These are phyloP conservation scores for Platysteira castanea DNA, from an alignment of 2,113 vertebrate species.

Conservation along the genomic window DNA sequence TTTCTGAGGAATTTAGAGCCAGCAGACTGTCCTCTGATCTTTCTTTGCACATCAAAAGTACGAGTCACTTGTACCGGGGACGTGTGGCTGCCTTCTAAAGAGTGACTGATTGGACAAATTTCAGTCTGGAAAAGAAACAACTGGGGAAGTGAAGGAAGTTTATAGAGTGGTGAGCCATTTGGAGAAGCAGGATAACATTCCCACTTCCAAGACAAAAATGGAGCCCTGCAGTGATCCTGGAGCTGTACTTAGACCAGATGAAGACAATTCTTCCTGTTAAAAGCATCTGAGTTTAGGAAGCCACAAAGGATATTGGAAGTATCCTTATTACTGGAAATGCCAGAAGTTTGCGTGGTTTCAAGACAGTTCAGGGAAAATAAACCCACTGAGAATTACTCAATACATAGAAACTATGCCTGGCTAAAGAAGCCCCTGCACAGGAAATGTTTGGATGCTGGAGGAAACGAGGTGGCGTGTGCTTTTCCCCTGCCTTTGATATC, in stretches of 20 bases:
- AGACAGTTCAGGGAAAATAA: neutral
- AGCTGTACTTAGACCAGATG: neutral
- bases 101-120: neutral
- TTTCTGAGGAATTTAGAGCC: neutral
- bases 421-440: neutral
- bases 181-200: neutral
- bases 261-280: neutral
- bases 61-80: neutral
- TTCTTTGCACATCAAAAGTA: neutral
- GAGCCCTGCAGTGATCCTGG: neutral
- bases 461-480: neutral
- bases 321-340: neutral
- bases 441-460: neutral
- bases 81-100: neutral
- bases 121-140: neutral
- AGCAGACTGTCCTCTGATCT: neutral
- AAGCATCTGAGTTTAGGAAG: neutral
- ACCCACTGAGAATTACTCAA: neutral
- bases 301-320: neutral
- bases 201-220: neutral
- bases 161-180: neutral
- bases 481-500: neutral
- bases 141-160: neutral
- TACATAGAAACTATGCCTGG: fast-evolving
- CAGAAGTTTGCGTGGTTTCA: neutral